Conservation (phyloP, 2,888 invertebrate genomes). For the Galeopsomyia nigrocyanea region DNA sequence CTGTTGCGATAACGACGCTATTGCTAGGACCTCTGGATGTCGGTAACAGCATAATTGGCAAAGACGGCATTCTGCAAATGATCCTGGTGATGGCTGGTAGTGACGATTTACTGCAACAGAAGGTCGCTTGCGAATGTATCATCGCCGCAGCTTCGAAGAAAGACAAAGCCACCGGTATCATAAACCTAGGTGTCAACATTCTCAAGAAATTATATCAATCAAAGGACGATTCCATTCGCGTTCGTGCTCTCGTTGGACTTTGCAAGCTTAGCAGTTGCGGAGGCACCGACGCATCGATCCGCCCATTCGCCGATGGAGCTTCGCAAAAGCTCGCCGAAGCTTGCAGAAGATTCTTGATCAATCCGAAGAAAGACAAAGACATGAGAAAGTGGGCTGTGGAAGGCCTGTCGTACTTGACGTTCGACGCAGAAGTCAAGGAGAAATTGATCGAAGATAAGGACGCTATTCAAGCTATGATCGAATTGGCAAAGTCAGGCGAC, state of each 20-base stretch:
- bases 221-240: slow-evolving; percentile 90
- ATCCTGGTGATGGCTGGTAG: slow-evolving; percentile 96
- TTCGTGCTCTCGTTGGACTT: slow-evolving; percentile 90
- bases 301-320: slow-evolving; percentile 96
- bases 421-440: slow-evolving; percentile 99
- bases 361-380: slow-evolving; percentile 89
- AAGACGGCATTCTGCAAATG: slow-evolving; percentile 93
- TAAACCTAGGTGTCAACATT: slow-evolving; percentile 90
- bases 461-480: slow-evolving; percentile 88
- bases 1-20: slow-evolving; percentile 89
- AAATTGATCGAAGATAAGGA: slow-evolving; percentile 89
- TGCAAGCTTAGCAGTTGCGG: slow-evolving; percentile 97
- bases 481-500: slow-evolving; percentile 89
- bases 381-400: slow-evolving; percentile 97
- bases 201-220: slow-evolving; percentile 94
- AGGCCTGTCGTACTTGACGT: slow-evolving; percentile 94
- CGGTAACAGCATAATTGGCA: slow-evolving; percentile 87
- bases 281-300: slow-evolving; percentile 93
- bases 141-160: slow-evolving; percentile 97
- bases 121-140: slow-evolving; percentile 96
- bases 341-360: slow-evolving; percentile 90
- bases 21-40: slow-evolving; percentile 93
- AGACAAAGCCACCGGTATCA: slow-evolving; percentile 93
- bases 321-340: slow-evolving; percentile 93
- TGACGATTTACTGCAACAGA: slow-evolving; percentile 91